Conservation (phyloP, 2,888 invertebrate species). For the Cordilura impudica region DNA sequence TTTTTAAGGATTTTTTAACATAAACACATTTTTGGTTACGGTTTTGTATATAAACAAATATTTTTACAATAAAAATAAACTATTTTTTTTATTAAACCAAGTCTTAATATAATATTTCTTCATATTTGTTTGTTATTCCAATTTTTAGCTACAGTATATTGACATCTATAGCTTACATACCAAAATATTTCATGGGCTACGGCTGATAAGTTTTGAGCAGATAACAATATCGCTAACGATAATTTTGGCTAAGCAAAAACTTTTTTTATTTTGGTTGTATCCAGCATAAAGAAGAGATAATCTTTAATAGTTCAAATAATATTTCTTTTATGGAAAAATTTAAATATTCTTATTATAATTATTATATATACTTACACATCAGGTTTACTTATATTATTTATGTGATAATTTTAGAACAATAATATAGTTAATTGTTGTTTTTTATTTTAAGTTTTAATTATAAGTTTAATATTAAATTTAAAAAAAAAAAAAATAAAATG, state of each 20-base stretch:
- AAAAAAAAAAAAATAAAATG: no score
- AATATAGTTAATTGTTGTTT: not conserved
- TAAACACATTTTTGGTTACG: constrained; percentile 30
- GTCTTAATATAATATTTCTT: not conserved
- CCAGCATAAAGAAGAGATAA: constrained; percentile 4
- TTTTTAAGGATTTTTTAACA: not conserved
- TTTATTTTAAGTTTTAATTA: constrained; percentile 5
- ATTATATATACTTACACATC: constrained; percentile 35
- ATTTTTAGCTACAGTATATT: constrained; percentile 86
- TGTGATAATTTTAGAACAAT: constrained; percentile 54
- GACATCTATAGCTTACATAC: constrained; percentile 91
- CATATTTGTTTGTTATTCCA: no score
- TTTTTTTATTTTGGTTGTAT: constrained; percentile 11
- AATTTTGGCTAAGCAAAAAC: not conserved
- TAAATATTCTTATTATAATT: not conserved
- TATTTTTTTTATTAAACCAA: not conserved
- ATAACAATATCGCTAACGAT: not conserved
- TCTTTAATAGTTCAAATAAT: constrained; percentile 34
- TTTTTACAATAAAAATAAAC: not conserved
- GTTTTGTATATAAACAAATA: constrained; percentile 25
- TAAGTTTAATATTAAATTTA: constrained; percentile 11
- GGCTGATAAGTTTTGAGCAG: constrained; percentile 80
- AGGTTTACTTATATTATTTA: constrained; percentile 61
- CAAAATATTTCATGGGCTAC: constrained; percentile 90
- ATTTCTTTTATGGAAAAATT: not conserved